Conservation (phyloP, 2,797 vertebrate genomes). For the Myiothlypis chrysogaster region DNA sequence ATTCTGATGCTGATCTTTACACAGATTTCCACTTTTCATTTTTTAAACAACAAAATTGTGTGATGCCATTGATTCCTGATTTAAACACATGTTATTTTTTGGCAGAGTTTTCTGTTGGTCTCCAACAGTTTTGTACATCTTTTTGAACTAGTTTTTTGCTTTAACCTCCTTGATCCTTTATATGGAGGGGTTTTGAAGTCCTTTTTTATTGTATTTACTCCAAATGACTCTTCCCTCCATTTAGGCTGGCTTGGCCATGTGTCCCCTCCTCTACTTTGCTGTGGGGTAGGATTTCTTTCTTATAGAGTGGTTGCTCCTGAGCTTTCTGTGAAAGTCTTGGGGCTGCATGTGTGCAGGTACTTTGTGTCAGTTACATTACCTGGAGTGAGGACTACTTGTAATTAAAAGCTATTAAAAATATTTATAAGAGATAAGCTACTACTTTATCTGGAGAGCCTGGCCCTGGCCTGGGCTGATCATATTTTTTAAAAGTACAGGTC, state of each 20-base stretch:
- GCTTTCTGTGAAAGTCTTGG: constrained; percentile 82
- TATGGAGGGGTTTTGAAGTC: constrained; percentile 20
- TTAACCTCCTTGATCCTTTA: constrained; percentile 48
- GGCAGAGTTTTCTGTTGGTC: constrained; percentile 41
- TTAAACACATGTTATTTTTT: constrained; percentile 48
- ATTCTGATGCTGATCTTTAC: constrained; percentile 65
- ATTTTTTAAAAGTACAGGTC: constrained; percentile 72
- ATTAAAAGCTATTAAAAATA: constrained; percentile 71
- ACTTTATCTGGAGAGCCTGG: constrained; percentile 72
- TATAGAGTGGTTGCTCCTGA: constrained; percentile 68
- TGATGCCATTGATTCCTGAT: constrained; percentile 59
- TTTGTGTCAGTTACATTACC: constrained; percentile 70
- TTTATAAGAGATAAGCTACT: constrained; percentile 75
- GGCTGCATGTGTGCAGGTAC: constrained; percentile 64
- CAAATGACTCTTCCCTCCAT: constrained; percentile 39
- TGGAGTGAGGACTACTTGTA: constrained; percentile 75
- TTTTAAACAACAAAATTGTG: constrained; percentile 51
- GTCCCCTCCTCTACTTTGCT: constrained; percentile 68
- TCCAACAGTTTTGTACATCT: constrained; percentile 53
- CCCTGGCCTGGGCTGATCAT: constrained; percentile 61
- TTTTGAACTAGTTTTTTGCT: constrained; percentile 56
- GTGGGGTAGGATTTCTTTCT: constrained; percentile 73
- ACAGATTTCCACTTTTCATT: constrained; percentile 56
- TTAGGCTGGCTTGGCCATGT: constrained; percentile 51
- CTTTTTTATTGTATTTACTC: constrained; percentile 57